Conservation (phyloP, 2,113 vertebrate species). For the Meles meles region DNA sequence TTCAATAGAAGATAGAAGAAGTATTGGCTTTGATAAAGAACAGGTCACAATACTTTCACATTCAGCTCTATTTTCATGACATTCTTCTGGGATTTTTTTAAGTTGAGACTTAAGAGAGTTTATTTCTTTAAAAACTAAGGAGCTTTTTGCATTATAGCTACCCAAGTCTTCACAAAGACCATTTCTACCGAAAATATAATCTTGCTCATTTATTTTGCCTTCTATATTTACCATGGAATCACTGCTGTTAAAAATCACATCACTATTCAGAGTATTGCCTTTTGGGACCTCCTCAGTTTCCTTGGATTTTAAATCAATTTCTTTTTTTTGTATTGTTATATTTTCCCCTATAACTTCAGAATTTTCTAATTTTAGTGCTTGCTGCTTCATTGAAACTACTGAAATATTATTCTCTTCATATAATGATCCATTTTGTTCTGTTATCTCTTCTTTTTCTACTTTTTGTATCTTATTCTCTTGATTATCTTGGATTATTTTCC, state of each 20-base stretch:
- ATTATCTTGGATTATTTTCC: background rate
- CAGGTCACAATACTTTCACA: background rate
- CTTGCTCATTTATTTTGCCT: background rate
- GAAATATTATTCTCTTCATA: background rate
- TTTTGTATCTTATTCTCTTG: background rate
- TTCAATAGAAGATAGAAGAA: constrained; percentile 83
- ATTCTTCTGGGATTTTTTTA: constrained; percentile 30
- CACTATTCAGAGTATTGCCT: background rate
- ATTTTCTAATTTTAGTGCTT: constrained; percentile 38
- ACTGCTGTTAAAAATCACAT: background rate
- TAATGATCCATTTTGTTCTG: background rate
- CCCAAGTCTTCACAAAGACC: background rate
- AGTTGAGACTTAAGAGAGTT: constrained; percentile 39
- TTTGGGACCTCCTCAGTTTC: background rate
- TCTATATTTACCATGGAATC: background rate
- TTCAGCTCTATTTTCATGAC: background rate
- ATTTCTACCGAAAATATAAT: background rate
- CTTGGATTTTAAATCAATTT: constrained; percentile 43
- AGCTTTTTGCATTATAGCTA: background rate
- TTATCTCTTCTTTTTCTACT: background rate
- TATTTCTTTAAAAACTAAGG: constrained; percentile 40
- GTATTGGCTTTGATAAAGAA: background rate
- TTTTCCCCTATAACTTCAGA: background rate
- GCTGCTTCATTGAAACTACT: background rate
- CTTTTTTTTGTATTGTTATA: constrained; percentile 13